Evolutionary conservation across 1,140 invertebrate species (phyloP), one percentile per base, ranked within the genome.

Genomic region (Bombyx mandarina): DNA sequence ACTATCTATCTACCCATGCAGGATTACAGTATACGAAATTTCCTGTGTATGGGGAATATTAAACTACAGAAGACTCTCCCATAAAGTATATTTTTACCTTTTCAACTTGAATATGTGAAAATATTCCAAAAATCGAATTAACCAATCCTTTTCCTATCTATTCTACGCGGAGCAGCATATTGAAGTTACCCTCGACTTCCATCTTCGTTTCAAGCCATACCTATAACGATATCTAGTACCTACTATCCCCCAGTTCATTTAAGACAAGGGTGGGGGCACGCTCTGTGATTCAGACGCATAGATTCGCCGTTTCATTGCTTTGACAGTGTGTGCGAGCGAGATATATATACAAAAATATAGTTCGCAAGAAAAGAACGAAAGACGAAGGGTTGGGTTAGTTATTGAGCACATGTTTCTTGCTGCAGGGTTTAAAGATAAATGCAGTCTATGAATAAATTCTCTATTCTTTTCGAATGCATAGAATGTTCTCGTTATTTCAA

Each of bases 301-400:
- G 75, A 80, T 80, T 82, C 76, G 67, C 71, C 69, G 65, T 77
- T 82, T 79, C 77, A 79, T 77, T 74, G 71, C 75, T 74, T 77
- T 73, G 66, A 76, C 75, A 71, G 71, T 77, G 64, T 48, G 78
- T 72, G 73, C 54, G 72, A 80, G 64, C 10, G 65, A 54, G 72
- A 79, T 7, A 56, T 61, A 50, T 35, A 49, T 54, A 65, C 46
- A 63, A 56, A 57, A 66, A 55, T 7, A 62, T 56, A 60, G 56
- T 58, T 61, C 51, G 75, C 54, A 61, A 54, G 67, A 82, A 59
- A 64, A 65, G 66, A 71, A 78, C 54, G 52, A 50, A 61, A 66
- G 61, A 67, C 7, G 66, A 75, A 78, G 75, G 75, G 71, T 75
- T 71, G 66, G 67, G 71, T 81, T 78, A 79, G 77, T 78, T 77